phyloP scores from a whole-genome alignment of 2,797 vertebrate species.

The Acestrorhynchus altus region DNA sequence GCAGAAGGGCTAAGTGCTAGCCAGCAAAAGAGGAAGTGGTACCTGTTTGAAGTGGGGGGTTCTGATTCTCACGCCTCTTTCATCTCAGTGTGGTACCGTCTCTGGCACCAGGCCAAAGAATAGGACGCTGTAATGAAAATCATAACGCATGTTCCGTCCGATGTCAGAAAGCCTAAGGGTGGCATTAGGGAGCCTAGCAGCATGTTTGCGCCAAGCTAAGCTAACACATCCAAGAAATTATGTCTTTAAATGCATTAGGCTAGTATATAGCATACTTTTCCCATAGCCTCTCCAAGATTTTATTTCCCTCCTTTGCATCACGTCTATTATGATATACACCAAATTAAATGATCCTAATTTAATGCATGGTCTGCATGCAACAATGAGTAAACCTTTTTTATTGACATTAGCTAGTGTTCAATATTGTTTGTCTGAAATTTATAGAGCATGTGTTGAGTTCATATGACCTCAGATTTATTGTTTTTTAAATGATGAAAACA shows the following conservation, averaged over 20 bases:
- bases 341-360: not conserved
- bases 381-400: not conserved
- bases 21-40: conserved; percentile 68
- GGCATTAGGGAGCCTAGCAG: conserved; percentile 49
- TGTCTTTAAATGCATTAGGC: not conserved
- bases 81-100: conserved; percentile 71
- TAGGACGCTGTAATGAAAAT: conserved; percentile 77
- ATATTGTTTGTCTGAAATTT: conserved; percentile 32
- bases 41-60: conserved; percentile 72
- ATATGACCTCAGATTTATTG: conserved; percentile 38
- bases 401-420: conserved; percentile 4
- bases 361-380: not conserved
- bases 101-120: conserved; percentile 45
- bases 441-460: conserved; percentile 38
- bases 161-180: conserved; percentile 64
- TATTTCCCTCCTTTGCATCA: not conserved
- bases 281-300: not conserved
- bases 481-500: conserved; percentile 32
- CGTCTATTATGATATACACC: not conserved
- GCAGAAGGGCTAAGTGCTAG: conserved; percentile 72
- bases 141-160: conserved; percentile 74
- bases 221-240: not conserved
- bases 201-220: conserved; percentile 48
- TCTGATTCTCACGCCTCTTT: conserved; percentile 73
- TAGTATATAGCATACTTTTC: no score